Conservation (phyloP, 2,888 invertebrate genomes). For the Eubasilissa splendida region DNA sequence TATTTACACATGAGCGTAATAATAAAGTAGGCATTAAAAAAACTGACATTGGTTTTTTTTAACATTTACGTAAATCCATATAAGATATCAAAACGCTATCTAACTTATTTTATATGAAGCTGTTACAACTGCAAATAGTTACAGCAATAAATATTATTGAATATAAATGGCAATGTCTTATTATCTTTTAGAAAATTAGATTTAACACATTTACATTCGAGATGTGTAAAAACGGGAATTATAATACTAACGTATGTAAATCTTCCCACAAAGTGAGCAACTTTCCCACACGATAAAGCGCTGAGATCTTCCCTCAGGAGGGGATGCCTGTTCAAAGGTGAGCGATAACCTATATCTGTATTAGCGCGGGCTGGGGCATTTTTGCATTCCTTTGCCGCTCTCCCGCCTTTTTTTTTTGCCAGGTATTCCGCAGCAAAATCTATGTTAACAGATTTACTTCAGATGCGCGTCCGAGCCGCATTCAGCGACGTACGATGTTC, state of each 20-base stretch:
- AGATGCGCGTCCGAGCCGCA: neutral
- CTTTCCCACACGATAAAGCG: slow-evolving; percentile 37
- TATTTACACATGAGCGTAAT: too few relatives aligned
- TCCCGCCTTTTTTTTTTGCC: slow-evolving; percentile 30
- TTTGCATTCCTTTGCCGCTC: slow-evolving; percentile 57
- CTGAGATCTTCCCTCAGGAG: slow-evolving; percentile 40
- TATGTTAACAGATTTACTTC: slow-evolving; percentile 57
- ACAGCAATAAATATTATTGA: too few relatives aligned
- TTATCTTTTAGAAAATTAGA: too few relatives aligned
- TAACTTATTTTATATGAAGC: too few relatives aligned
- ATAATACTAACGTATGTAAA: slow-evolving; percentile 31
- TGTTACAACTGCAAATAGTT: too few relatives aligned
- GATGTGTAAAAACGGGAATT: slow-evolving; percentile 35
- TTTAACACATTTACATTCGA: slow-evolving; percentile 29
- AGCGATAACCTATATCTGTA: slow-evolving; percentile 52
- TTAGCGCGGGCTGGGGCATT: slow-evolving; percentile 51
- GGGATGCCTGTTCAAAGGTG: slow-evolving; percentile 50
- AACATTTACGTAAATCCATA: too few relatives aligned
- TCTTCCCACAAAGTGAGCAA: slow-evolving; percentile 31
- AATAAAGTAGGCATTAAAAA: too few relatives aligned
- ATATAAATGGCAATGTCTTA: too few relatives aligned
- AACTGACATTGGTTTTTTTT: too few relatives aligned
- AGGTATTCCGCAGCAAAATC: slow-evolving; percentile 56
- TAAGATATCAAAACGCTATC: too few relatives aligned
- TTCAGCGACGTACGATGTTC: neutral